Conservation (phyloP, 1,140 invertebrate genomes). For the Diachasma alloeum region DNA sequence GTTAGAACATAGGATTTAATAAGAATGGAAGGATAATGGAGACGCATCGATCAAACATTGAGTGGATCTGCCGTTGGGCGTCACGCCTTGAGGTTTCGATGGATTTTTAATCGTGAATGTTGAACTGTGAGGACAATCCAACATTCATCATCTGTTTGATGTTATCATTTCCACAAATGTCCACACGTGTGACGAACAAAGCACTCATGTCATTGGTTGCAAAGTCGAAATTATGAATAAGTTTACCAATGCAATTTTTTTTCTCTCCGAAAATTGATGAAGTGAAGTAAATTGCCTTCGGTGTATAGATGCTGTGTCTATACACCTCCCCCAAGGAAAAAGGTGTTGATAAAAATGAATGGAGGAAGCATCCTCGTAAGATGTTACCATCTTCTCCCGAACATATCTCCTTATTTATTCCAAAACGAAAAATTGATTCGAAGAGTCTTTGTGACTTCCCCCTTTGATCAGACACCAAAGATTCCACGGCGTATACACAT, state of each 20-base stretch:
- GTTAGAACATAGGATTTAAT: conserved; percentile 12
- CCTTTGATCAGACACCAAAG: neutral
- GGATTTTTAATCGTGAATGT: too few relatives aligned
- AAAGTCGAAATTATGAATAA: neutral
- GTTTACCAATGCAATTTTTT: too few relatives aligned
- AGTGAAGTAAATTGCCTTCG: neutral
- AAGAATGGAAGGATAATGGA: neutral
- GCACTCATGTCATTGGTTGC: too few relatives aligned
- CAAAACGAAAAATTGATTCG: neutral
- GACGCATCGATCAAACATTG: neutral
- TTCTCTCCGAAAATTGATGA: too few relatives aligned
- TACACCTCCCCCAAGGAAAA: neutral
- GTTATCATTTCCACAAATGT: too few relatives aligned
- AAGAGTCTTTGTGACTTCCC: neutral
- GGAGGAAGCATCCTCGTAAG: neutral
- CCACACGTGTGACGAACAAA: too few relatives aligned
- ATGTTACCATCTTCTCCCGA: neutral
- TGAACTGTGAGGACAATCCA: too few relatives aligned
- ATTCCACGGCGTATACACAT: neutral
- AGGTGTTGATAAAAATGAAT: neutral
- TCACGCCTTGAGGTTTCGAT: neutral
- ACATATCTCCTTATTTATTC: neutral
- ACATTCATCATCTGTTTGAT: too few relatives aligned
- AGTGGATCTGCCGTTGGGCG: neutral
- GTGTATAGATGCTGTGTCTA: neutral